phyloP scores from a whole-genome alignment of 2,113 vertebrate genomes.

The Triplophysa dalaica region DNA sequence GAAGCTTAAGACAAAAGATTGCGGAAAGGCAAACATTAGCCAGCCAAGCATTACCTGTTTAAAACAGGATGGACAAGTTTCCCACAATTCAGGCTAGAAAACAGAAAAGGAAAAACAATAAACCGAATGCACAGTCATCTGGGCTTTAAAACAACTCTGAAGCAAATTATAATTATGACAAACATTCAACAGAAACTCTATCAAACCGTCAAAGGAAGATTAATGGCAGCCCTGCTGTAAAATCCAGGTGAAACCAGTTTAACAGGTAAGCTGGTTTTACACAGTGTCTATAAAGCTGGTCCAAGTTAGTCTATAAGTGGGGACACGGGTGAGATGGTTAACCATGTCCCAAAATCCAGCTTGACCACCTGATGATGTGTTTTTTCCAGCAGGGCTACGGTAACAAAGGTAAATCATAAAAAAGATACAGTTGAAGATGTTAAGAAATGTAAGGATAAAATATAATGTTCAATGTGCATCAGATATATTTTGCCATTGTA shows the following conservation, averaged over 20 bases:
- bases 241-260: not conserved
- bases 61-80: constrained; percentile 64
- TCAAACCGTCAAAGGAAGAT: not conserved
- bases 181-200: not conserved
- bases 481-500: no score
- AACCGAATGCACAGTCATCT: constrained; percentile 18
- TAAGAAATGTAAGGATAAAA: no score
- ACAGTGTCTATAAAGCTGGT: no score
- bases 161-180: constrained; percentile 36
- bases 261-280: not conserved
- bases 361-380: not conserved
- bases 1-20: constrained; percentile 5
- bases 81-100: constrained; percentile 64
- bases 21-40: constrained; percentile 31
- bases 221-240: not conserved
- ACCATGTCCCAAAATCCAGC: not conserved
- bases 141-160: constrained; percentile 1
- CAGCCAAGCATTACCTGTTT: constrained; percentile 59
- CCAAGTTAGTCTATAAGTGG: no score
- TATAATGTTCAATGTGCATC: no score
- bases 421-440: not conserved
- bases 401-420: not conserved
- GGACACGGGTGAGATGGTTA: not conserved
- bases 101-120: constrained; percentile 41
- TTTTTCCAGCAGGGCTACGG: not conserved